Percentiles rank a stretch among this genome's conserved stretches.
Conservation (phyloP, 1,140 invertebrate genomes). For the Heliothis virescens region DNA sequence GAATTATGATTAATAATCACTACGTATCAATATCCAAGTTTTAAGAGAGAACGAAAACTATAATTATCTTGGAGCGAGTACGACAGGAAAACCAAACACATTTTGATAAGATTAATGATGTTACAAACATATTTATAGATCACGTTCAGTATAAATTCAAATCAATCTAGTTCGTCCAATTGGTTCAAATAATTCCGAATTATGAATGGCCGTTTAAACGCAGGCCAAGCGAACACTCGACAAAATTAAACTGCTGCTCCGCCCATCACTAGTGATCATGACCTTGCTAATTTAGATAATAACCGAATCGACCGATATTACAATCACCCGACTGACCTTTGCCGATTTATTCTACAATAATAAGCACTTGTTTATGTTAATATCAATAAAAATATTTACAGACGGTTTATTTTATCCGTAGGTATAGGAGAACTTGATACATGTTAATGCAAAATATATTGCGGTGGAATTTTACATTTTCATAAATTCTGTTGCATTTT, state of each 20-base stretch:
- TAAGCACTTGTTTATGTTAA: background rate
- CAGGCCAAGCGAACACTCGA: background rate
- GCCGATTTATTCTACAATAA: conserved; percentile 9
- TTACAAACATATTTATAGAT: conserved; percentile 4
- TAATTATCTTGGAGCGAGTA: background rate
- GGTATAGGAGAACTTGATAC: too few species aligned
- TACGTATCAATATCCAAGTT: too few species aligned
- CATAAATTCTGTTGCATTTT: background rate
- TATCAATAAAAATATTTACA: conserved; percentile 27
- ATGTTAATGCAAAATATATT: too few species aligned
- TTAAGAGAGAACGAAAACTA: background rate
- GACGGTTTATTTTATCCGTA: background rate
- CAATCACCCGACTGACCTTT: background rate
- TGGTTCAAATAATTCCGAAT: background rate
- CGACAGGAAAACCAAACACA: conserved; percentile 13
- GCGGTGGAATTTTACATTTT: background rate
- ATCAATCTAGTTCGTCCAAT: background rate
- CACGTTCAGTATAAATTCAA: background rate
- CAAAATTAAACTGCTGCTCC: background rate
- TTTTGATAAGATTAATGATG: conserved; percentile 23
- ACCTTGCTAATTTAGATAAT: conserved; percentile 12
- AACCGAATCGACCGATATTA: background rate
- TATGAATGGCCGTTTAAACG: background rate
- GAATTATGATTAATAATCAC: too few species aligned
- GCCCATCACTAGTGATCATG: conserved; percentile 29